Base-by-base conservation (phyloP, 2,113 vertebrate species). In the Chunga burmeisteri region DNA sequence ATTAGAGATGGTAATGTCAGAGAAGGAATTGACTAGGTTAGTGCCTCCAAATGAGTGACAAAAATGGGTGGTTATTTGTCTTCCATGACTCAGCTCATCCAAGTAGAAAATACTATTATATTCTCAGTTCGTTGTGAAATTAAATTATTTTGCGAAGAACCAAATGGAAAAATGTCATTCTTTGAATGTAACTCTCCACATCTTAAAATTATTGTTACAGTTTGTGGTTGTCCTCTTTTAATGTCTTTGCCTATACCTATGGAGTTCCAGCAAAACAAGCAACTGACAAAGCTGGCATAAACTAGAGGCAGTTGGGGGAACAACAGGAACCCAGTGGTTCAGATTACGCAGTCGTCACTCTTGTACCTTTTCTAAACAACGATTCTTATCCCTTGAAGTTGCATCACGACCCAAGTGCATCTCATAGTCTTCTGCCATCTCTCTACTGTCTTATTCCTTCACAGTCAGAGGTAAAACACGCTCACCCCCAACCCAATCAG, bases 401-500 rank as follows among this genome's bases (percentile, higher is more conserved):
- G n/a, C 16, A 79, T 14, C n/a, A 34, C 1, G 32, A 56, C 49
- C 16, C 25, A 84, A 56, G 10, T 2, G 18, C 8, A 40, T 25
- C 26, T 72, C 13, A n/a, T 30, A 50, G 34, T 11, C 32, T 73
- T 75, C 53, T 42, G 63, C 34, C 29, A 34, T 4, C 16, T 68
- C 74, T 56, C 30, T 27, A 16, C 0, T 4, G 21, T 20, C 7
- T 8, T 22, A 36, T 2, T 42, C 16, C 25, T 22, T 30, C 22
- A 18, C 0, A 65, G 21, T 11, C 20, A 26, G 27, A 73, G 7
- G 29, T 12, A 27, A 47, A 70, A n/a, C 19, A 27, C 4, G 2
- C 10, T 72, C 18, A 25, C 4, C 1, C 3, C 3, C 42, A 77
- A 17, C 1, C 15, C 36, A 36, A 1, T 3, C n/a, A 26, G 15